These are phyloP conservation scores for Hydrolagus colliei DNA, from an alignment of 2,797 vertebrate genomes.

Conservation along the genomic window DNA sequence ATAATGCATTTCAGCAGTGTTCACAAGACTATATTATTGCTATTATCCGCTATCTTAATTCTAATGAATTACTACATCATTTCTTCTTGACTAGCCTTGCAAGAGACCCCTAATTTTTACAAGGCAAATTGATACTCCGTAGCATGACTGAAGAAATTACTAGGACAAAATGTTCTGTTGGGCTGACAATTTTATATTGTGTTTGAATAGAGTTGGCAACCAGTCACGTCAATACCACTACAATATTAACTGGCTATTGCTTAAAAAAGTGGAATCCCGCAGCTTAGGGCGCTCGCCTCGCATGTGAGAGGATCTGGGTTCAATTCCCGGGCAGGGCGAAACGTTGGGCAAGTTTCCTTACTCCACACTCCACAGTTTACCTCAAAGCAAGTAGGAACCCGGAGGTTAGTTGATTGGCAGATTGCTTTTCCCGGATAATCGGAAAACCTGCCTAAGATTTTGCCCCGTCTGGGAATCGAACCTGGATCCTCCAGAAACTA, in stretches of 20 bases:
- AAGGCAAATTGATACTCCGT: neutral
- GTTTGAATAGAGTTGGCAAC: neutral
- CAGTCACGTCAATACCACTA: neutral
- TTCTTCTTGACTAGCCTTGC: neutral
- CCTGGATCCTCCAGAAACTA: too few species aligned
- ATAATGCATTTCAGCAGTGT: neutral
- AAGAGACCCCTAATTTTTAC: neutral
- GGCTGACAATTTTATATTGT: neutral
- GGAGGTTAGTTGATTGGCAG: too few species aligned
- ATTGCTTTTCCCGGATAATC: too few species aligned
- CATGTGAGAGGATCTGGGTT: too few species aligned
- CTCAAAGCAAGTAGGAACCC: too few species aligned
- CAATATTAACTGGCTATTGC: neutral
- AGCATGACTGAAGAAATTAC: neutral
- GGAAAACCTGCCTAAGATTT: too few species aligned
- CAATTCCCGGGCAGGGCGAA: too few species aligned
- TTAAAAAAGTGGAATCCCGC: neutral
- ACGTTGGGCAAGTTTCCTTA: too few species aligned
- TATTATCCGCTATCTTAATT: slow-evolving; percentile 3
- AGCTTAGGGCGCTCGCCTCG: too few species aligned
- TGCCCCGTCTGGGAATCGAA: too few species aligned
- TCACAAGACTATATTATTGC: neutral
- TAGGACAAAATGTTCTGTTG: neutral
- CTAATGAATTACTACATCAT: slow-evolving; percentile 13
- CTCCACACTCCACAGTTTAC: too few species aligned